phyloP scores from a whole-genome alignment of 2,888 invertebrate species.

The Nematopogon swammerdamellus region DNA sequence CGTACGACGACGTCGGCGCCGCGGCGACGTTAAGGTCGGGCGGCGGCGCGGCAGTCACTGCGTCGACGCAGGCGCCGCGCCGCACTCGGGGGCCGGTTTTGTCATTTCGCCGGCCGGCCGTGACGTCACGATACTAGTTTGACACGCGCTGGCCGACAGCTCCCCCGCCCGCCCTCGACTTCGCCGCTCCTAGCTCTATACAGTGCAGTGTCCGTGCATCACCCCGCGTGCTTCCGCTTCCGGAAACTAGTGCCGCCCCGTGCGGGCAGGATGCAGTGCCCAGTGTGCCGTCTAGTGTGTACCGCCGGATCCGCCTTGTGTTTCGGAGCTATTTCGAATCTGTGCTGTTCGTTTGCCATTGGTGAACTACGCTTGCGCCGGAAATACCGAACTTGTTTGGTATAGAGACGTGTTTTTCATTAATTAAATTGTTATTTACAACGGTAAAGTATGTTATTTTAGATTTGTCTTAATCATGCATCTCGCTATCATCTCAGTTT shows the following conservation, averaged over 20 bases:
- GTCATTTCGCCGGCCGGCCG: slow-evolving; percentile 47
- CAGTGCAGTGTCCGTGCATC: slow-evolving; percentile 38
- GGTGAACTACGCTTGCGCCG: background rate
- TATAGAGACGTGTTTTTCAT: too few relatives aligned
- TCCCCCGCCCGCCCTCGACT: slow-evolving; percentile 40
- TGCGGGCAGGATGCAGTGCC: slow-evolving; percentile 3
- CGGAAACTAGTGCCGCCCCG: slow-evolving; percentile 6
- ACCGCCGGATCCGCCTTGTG: background rate
- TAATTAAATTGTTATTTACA: too few relatives aligned
- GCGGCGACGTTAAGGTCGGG: slow-evolving; percentile 44
- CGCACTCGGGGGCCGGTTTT: slow-evolving; percentile 44
- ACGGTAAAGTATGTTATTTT: too few relatives aligned
- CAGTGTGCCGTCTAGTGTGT: background rate
- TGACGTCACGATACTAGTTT: slow-evolving; percentile 55
- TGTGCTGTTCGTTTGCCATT: slow-evolving; percentile 1
- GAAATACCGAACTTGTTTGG: too few relatives aligned
- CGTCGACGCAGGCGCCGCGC: slow-evolving; percentile 22
- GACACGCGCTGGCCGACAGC: slow-evolving; percentile 48
- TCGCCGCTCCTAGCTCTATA: slow-evolving; percentile 45
- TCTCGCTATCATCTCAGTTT: too few relatives aligned
- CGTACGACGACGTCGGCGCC: slow-evolving; percentile 35
- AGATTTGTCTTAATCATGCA: too few relatives aligned
- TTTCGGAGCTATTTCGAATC: background rate
- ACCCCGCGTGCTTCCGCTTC: slow-evolving; percentile 1
- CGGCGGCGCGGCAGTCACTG: slow-evolving; percentile 51